Percentiles rank a stretch among this genome's conserved stretches.
phyloP scores from a whole-genome alignment of 2,797 vertebrate species.

The Falco peregrinus region DNA sequence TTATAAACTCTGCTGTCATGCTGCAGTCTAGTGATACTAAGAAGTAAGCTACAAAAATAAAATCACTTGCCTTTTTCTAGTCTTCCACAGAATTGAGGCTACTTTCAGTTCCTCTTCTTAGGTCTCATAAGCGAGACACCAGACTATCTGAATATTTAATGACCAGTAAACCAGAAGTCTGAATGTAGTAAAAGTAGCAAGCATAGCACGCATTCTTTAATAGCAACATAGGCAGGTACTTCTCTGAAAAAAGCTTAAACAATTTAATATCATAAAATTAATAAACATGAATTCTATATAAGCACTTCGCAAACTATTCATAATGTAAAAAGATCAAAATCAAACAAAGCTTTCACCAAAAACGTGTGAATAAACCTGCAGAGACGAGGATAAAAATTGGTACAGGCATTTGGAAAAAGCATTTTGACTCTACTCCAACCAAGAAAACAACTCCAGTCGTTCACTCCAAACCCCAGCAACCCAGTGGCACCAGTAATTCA shows the following conservation, averaged over 20 bases:
- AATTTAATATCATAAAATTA: background rate
- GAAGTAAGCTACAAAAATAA: slow-evolving; percentile 5
- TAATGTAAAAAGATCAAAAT: background rate
- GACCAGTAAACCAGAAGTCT: background rate
- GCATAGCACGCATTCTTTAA: background rate
- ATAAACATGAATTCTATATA: background rate
- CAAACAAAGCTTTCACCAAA: slow-evolving; percentile 29
- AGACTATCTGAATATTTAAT: slow-evolving; percentile 23
- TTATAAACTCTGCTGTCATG: background rate
- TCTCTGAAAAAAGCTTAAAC: background rate
- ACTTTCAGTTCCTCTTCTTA: slow-evolving; percentile 46
- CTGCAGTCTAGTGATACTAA: background rate
- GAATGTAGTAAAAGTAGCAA: background rate
- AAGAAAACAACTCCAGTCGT: background rate
- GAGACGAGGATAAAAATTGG: background rate
- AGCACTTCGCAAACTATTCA: background rate
- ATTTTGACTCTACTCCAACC: background rate
- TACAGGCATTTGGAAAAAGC: background rate
- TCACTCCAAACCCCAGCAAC: background rate
- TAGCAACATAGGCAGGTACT: background rate
- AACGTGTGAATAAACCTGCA: background rate
- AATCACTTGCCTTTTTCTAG: background rate
- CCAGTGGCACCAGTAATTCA: background rate
- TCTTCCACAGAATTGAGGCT: background rate
- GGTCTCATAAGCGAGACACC: background rate